These are phyloP conservation scores for Serranus cabrilla DNA, from an alignment of 2,797 vertebrate species.

Conservation along the genomic window DNA sequence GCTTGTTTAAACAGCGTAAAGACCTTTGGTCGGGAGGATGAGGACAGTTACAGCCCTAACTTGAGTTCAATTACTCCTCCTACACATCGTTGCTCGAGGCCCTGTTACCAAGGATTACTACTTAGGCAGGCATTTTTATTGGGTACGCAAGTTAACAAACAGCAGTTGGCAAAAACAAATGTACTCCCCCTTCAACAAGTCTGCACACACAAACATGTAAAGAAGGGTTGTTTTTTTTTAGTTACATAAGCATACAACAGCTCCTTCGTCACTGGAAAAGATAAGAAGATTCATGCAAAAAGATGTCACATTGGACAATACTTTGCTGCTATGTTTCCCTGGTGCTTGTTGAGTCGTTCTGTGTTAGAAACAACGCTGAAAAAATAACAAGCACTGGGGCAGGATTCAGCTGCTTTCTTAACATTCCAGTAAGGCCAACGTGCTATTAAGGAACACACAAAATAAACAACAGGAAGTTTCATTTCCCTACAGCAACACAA, in stretches of 20 bases:
- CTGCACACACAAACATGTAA: slow-evolving; percentile 23
- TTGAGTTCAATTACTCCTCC: slow-evolving; percentile 56
- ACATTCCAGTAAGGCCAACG: slow-evolving; percentile 56
- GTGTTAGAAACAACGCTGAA: slow-evolving; percentile 12
- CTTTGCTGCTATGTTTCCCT: slow-evolving; percentile 6
- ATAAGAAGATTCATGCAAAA: slow-evolving; percentile 2
- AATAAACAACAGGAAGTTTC: slow-evolving; percentile 73
- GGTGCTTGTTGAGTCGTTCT: background rate
- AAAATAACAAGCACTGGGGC: slow-evolving; percentile 2
- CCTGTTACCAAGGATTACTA: slow-evolving; percentile 49
- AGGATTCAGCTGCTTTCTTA: slow-evolving; percentile 39
- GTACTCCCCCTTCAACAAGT: slow-evolving; percentile 23
- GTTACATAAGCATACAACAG: slow-evolving; percentile 2
- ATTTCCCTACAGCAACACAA: slow-evolving; percentile 57
- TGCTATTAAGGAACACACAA: slow-evolving; percentile 50
- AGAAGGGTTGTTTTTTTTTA: background rate
- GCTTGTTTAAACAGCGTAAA: slow-evolving; percentile 74
- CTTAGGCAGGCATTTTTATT: slow-evolving; percentile 61
- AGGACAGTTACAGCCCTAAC: slow-evolving; percentile 34
- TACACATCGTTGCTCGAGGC: slow-evolving; percentile 35
- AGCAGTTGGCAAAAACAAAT: slow-evolving; percentile 24
- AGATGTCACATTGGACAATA: background rate
- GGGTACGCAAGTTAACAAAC: slow-evolving; percentile 29
- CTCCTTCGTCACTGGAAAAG: background rate
- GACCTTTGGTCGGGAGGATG: slow-evolving; percentile 76